These are phyloP conservation scores for Anagrus nilaparvatae DNA, from an alignment of 1,140 invertebrate genomes.

Conservation along the genomic window DNA sequence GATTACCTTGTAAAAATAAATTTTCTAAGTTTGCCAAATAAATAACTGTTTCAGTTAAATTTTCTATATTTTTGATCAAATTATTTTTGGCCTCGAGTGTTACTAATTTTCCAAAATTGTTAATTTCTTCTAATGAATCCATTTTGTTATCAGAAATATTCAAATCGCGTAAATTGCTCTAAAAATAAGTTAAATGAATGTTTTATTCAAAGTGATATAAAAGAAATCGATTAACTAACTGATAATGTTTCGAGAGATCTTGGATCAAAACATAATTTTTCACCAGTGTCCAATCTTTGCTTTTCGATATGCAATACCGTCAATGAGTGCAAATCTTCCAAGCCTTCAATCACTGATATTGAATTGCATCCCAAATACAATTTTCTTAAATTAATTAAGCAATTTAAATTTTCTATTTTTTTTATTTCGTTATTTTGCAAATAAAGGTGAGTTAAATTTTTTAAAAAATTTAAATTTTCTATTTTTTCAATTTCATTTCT, in stretches of 20 bases:
- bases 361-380: slow-evolving; percentile 56
- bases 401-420: slow-evolving; percentile 52
- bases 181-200: slow-evolving; percentile 21
- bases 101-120: slow-evolving; percentile 34
- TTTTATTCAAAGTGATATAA: slow-evolving; percentile 6
- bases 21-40: slow-evolving; percentile 43
- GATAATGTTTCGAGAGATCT: slow-evolving; percentile 47
- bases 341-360: slow-evolving; percentile 57
- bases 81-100: slow-evolving; percentile 42
- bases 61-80: slow-evolving; percentile 37
- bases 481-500: slow-evolving; percentile 51
- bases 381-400: slow-evolving; percentile 49
- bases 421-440: slow-evolving; percentile 56
- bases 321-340: slow-evolving; percentile 48
- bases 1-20: slow-evolving; percentile 49
- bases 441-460: slow-evolving; percentile 54
- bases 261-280: slow-evolving; percentile 57
- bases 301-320: slow-evolving; percentile 57
- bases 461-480: slow-evolving; percentile 46
- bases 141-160: slow-evolving; percentile 46
- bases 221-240: slow-evolving; percentile 35
- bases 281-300: slow-evolving; percentile 46
- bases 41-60: slow-evolving; percentile 42
- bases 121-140: slow-evolving; percentile 32
- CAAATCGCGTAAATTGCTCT: slow-evolving; percentile 39